Evolutionary conservation across 1,140 invertebrate species (phyloP), one percentile per base, ranked within the genome.

Genomic region (Mactra quadrangularis): DNA sequence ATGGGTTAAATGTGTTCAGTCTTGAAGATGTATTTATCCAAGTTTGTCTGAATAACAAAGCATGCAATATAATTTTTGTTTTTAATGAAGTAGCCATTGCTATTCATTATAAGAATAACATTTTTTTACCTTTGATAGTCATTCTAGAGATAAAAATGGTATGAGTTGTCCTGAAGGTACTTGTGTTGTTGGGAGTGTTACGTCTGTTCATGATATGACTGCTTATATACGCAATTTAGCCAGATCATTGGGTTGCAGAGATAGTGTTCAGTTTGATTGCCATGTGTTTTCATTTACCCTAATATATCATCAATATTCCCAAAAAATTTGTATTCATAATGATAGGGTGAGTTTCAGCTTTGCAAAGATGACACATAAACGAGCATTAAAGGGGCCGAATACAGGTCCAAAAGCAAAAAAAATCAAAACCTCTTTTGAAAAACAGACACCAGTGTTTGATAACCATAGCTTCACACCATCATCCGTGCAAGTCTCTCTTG

Each of bases 41-140:
- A 41, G 41, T 11, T 41, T 68, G 3, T n/a, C n/a, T n/a, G n/a
- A n/a, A n/a, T 25, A 41, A 2, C 17, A 13, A 7, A 38, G 41
- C 7, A 27, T 4, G 6, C 4, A 60, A 47, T 47, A 3, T 41
- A 6, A 68, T 68, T 41, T 6, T 68, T n/a, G 35, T 68, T 25
- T 68, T 68, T 38, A 47, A 31, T 38, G 62, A 47, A 68, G 41
- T 68, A 33, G 35, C 62, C 3, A 13, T 68, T 38, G 62, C n/a
- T 19, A 27, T 68, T 22, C 22, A 68, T 68, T 41, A 9, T 22
- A 6, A 47, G 17, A n/a, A 47, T 11, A 3, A 3, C 6, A 52
- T 15, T 71, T 13, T n/a, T 50, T 25, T 25, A 31, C 52, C 19
- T 71, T 71, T 71, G 68, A 71, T 53, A 71, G 68, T 47, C 68